These are phyloP conservation scores for Patella caerulea DNA, from an alignment of 2,888 invertebrate genomes.

Conservation along the genomic window DNA sequence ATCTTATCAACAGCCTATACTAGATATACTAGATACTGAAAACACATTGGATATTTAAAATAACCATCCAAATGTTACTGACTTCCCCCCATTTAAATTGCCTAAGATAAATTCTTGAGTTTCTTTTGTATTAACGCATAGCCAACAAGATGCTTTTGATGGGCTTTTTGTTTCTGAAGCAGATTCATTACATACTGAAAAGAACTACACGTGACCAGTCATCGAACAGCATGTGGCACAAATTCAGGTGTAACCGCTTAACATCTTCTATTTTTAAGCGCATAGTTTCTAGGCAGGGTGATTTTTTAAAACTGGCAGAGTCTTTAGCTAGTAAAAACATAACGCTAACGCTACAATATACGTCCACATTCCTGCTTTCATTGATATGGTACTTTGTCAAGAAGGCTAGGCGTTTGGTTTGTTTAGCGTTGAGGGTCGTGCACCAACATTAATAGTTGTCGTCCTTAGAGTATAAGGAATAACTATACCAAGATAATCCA, in stretches of 20 bases:
- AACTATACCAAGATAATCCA: too few species aligned
- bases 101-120: neutral
- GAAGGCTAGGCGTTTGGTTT: too few species aligned
- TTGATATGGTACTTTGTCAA: too few species aligned
- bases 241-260: neutral
- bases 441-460: too few species aligned
- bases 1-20: too few species aligned
- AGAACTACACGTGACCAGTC: neutral
- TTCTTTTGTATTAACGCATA: neutral
- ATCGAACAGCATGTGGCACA: conserved; percentile 6
- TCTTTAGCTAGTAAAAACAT: neutral
- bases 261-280: conserved; percentile 6
- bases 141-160: neutral
- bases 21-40: neutral
- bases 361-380: too few species aligned
- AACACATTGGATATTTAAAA: neutral
- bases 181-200: neutral
- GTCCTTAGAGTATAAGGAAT: too few species aligned
- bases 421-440: too few species aligned
- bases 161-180: neutral
- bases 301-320: neutral
- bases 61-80: neutral
- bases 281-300: neutral
- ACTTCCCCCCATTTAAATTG: neutral
- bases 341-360: too few species aligned